Evolutionary conservation across 2,797 vertebrate species (phyloP).

Genomic region (Malacoraja senta): DNA sequence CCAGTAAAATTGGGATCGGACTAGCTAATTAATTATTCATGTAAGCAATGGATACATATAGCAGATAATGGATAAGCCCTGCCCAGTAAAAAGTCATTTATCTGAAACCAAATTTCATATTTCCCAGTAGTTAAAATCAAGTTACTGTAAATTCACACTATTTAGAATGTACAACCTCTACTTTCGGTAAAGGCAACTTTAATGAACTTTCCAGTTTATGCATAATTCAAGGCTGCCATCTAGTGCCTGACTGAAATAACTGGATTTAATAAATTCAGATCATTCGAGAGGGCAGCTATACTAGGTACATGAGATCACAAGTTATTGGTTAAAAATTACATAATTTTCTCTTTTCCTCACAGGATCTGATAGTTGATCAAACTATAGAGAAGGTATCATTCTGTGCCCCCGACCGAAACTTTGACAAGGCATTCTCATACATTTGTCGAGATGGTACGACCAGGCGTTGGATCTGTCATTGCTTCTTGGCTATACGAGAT

Average conservation of each 20-base stretch:
- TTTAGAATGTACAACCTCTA: not conserved
- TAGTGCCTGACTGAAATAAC: not conserved
- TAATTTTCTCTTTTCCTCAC: constrained; percentile 32
- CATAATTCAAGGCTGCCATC: constrained; percentile 1
- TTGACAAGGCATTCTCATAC: constrained; percentile 94
- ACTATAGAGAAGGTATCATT: constrained; percentile 99
- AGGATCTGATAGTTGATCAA: constrained; percentile 98
- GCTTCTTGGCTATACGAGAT: constrained; percentile 96
- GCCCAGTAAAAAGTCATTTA: not conserved
- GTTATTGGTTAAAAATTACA: not conserved
- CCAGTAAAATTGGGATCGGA: not conserved
- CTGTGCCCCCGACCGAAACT: constrained; percentile 96
- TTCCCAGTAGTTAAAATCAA: not conserved
- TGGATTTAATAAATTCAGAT: not conserved
- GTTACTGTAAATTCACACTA: too few species aligned
- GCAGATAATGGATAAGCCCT: not conserved
- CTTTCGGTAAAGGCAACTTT: not conserved
- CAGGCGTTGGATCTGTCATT: constrained; percentile 96
- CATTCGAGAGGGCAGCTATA: not conserved
- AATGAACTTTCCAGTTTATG: not conserved
- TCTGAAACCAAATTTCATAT: not conserved
- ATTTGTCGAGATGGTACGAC: constrained; percentile 97
- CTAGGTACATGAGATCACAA: not conserved
- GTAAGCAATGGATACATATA: not conserved
- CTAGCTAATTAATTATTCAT: not conserved